A percentile compares a stretch with the other conserved stretches of the same genome.
These are phyloP conservation scores for Strix aluco DNA, from an alignment of 2,113 vertebrate genomes.

Conservation along the genomic window DNA sequence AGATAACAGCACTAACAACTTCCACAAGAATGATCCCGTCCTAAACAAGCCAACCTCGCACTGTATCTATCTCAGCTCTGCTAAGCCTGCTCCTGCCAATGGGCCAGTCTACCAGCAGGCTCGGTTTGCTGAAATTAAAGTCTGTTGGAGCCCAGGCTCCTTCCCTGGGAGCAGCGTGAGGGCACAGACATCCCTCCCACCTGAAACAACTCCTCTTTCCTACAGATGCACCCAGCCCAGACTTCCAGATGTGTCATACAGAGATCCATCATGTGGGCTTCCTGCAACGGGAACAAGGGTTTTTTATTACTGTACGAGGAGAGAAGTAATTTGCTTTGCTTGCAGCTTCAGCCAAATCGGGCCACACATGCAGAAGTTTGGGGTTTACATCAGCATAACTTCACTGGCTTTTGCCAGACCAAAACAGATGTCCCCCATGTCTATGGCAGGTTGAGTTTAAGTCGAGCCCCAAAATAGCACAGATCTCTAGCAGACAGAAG, in stretches of 20 bases:
- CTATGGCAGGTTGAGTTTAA: constrained; percentile 42
- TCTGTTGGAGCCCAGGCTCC: background rate
- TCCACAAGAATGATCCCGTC: background rate
- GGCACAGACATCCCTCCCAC: background rate
- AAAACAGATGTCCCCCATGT: constrained; percentile 15
- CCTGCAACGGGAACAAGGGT: background rate
- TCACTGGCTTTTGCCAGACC: constrained; percentile 28
- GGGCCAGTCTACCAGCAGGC: background rate
- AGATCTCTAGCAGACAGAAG: background rate
- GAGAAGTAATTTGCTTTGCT: constrained; percentile 21
- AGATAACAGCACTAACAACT: background rate
- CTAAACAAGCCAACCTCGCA: background rate
- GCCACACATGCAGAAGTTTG: constrained; percentile 38
- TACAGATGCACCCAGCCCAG: background rate
- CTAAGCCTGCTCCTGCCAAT: background rate
- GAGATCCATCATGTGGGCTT: background rate
- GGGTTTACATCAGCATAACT: constrained; percentile 35
- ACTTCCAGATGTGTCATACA: background rate
- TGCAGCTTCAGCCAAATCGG: constrained; percentile 2
- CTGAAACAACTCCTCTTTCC: background rate
- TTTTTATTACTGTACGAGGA: background rate
- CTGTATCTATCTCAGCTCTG: background rate
- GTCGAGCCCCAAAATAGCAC: background rate
- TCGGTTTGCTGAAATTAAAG: background rate
- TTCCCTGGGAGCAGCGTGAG: background rate